These are phyloP conservation scores for Zosterops borbonicus DNA, from an alignment of 2,113 vertebrate genomes.

Conservation along the genomic window DNA sequence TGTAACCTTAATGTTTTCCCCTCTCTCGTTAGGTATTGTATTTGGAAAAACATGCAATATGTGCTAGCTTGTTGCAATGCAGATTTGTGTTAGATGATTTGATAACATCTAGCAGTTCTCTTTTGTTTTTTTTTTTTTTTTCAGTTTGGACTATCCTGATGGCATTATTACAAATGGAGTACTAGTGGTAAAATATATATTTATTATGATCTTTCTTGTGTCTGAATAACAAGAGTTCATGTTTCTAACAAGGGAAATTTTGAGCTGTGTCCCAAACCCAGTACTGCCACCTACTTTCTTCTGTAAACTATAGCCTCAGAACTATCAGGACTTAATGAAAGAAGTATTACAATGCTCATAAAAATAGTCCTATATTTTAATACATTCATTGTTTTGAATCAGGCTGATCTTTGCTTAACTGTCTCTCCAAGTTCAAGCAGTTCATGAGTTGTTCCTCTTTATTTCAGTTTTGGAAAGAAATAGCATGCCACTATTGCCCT, in stretches of 20 bases:
- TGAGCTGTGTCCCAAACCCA: background rate
- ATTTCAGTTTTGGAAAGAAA: background rate
- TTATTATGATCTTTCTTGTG: background rate
- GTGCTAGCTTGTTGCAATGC: background rate
- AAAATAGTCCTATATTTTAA: background rate
- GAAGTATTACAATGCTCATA: background rate
- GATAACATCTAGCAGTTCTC: background rate
- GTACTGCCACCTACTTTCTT: background rate
- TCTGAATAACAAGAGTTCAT: background rate
- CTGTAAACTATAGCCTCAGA: background rate
- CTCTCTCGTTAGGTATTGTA: background rate
- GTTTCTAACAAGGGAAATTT: background rate
- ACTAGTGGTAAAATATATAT: slow-evolving; percentile 79
- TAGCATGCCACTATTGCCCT: background rate
- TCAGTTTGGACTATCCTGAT: slow-evolving; percentile 39
- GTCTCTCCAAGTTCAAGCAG: background rate
- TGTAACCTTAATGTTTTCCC: background rate
- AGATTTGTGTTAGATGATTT: background rate
- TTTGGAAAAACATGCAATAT: background rate
- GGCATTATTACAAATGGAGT: slow-evolving; percentile 79
- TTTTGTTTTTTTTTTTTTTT: background rate
- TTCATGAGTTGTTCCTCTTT: background rate
- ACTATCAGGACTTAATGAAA: background rate
- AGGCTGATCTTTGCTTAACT: background rate
- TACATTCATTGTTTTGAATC: background rate